Evolutionary conservation across 2,113 vertebrate species (phyloP).

Genomic region (Oncorhynchus tshawytscha): DNA sequence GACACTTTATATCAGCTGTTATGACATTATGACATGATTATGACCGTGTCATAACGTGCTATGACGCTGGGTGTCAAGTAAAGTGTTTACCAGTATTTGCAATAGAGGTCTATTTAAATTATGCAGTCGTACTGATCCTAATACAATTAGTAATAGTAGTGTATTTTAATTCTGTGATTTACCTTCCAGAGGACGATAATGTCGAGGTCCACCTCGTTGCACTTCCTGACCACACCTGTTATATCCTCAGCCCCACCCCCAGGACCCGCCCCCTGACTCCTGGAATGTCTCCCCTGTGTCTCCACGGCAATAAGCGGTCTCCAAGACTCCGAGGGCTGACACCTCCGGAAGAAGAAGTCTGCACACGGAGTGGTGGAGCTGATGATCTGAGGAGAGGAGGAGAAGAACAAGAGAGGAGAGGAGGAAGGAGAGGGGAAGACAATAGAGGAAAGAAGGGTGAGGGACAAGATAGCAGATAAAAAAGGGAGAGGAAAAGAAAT

Average conservation of each 20-base stretch:
- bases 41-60: too few species aligned
- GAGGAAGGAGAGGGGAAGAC: neutral
- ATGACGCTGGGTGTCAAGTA: too few species aligned
- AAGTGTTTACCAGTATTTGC: too few species aligned
- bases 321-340: conserved; percentile 68
- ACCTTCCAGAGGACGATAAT: conserved; percentile 96
- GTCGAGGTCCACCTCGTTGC: conserved; percentile 88
- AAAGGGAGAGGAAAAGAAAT: neutral
- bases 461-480: neutral
- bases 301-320: conserved; percentile 34
- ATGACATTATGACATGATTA: too few species aligned
- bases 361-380: conserved; percentile 94
- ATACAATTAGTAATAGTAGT: neutral
- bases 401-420: neutral
- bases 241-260: conserved; percentile 50
- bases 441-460: neutral
- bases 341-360: conserved; percentile 92
- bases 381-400: conserved; percentile 77
- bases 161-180: conserved; percentile 3
- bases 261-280: conserved; percentile 18
- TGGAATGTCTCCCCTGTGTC: conserved; percentile 46
- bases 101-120: too few species aligned
- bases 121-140: neutral
- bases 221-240: conserved; percentile 77
- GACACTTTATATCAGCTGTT: too few species aligned